Conservation (phyloP, 2,888 invertebrate species). For the Agrochola lychnidis region DNA sequence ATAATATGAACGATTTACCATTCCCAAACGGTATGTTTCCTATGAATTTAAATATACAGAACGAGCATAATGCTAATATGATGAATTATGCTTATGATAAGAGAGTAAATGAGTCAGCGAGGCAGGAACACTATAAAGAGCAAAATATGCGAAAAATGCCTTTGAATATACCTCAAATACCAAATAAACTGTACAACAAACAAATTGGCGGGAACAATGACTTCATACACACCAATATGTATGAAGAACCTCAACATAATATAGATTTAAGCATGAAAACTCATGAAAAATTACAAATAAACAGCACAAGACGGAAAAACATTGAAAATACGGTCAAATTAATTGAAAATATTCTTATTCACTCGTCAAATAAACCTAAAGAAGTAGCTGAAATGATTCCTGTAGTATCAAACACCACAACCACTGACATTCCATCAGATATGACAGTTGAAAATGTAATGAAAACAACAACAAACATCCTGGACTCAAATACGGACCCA, state of each 20-base stretch:
- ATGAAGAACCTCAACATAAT: slow-evolving; percentile 65
- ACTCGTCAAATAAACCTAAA: slow-evolving; percentile 68
- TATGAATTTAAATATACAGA: slow-evolving; percentile 78
- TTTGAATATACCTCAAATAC: slow-evolving; percentile 78
- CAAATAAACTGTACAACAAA: slow-evolving; percentile 74
- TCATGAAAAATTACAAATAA: slow-evolving; percentile 63
- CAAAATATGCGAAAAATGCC: slow-evolving; percentile 61
- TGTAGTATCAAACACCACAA: not conserved
- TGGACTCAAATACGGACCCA: slow-evolving; percentile 12
- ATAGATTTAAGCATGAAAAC: slow-evolving; percentile 68
- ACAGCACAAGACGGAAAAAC: slow-evolving; percentile 78
- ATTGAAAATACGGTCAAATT: slow-evolving; percentile 83
- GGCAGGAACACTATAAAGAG: slow-evolving; percentile 50
- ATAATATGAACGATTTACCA: slow-evolving; percentile 65
- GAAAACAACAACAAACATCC: not conserved
- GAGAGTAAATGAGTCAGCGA: slow-evolving; percentile 42
- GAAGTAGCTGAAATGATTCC: slow-evolving; percentile 16
- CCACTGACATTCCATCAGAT: slow-evolving; percentile 4
- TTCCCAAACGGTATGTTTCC: slow-evolving; percentile 78
- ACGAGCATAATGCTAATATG: slow-evolving; percentile 64
- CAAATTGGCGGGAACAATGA: slow-evolving; percentile 63
- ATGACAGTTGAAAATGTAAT: slow-evolving; percentile 5
- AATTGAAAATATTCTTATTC: slow-evolving; percentile 82
- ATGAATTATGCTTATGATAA: slow-evolving; percentile 67
- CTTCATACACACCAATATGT: slow-evolving; percentile 57